phyloP scores from a whole-genome alignment of 2,113 vertebrate genomes.

The Pyrgilauda ruficollis region DNA sequence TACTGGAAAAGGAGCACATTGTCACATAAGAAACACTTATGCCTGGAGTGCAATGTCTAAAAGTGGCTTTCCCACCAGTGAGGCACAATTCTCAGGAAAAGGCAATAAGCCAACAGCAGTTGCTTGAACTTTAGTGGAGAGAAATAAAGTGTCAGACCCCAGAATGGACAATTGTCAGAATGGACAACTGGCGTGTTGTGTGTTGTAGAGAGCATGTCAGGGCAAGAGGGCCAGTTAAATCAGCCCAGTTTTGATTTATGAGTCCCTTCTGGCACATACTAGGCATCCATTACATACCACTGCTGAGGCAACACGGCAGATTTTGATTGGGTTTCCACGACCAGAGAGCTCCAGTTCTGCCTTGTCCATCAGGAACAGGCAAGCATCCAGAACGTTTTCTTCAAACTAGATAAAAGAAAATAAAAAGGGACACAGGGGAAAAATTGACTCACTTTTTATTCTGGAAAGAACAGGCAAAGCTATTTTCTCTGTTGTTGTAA shows the following conservation, averaged over 20 bases:
- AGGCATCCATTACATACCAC: constrained; percentile 77
- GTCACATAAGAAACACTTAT: neutral
- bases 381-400: constrained; percentile 87
- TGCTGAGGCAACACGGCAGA: constrained; percentile 89
- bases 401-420: constrained; percentile 82
- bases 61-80: neutral
- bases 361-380: constrained; percentile 89
- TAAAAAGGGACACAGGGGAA: neutral
- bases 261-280: neutral
- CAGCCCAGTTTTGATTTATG: neutral
- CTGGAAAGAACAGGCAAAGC: neutral
- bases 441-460: neutral
- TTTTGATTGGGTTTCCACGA: constrained; percentile 88
- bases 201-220: neutral
- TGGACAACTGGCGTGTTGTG: neutral
- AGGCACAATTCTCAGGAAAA: neutral
- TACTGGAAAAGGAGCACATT: neutral
- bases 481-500: neutral
- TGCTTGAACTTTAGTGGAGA: neutral
- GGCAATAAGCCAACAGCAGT: neutral
- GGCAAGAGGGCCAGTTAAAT: neutral
- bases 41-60: neutral
- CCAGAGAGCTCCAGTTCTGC: constrained; percentile 87
- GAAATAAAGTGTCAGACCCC: neutral
- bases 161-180: neutral